phyloP scores from a whole-genome alignment of 2,888 invertebrate genomes.

The Steinernema carpocapsae region DNA sequence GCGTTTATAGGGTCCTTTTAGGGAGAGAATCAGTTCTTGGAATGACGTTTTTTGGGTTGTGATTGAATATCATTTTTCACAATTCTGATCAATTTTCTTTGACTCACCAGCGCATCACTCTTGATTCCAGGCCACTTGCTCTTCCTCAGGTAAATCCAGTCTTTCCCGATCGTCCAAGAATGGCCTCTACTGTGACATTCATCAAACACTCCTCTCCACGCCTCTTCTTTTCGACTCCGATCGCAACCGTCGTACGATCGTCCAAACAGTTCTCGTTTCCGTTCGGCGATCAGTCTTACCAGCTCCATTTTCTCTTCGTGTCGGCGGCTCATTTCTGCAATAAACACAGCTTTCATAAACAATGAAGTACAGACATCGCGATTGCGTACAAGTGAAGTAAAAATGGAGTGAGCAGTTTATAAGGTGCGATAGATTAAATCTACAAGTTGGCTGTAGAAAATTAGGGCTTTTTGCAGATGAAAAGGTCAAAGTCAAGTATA shows the following conservation, averaged over 20 bases:
- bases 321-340: conserved; percentile 28
- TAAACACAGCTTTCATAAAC: not conserved
- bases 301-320: conserved; percentile 34
- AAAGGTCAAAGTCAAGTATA: too few species aligned
- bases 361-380: not conserved
- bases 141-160: conserved; percentile 28
- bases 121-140: conserved; percentile 31
- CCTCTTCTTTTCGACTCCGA: conserved; percentile 25
- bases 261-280: conserved; percentile 29
- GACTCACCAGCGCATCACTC: conserved; percentile 9
- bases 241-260: conserved; percentile 24
- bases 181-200: not conserved
- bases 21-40: too few species aligned
- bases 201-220: conserved; percentile 21
- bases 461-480: too few species aligned
- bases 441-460: too few species aligned
- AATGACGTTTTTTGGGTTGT: not conserved
- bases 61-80: not conserved
- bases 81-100: too few species aligned
- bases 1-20: too few species aligned
- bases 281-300: conserved; percentile 13
- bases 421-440: too few species aligned
- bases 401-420: too few species aligned
- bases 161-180: conserved; percentile 26
- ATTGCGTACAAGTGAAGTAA: too few species aligned